Percentiles rank a stretch among this genome's conserved stretches.
These are phyloP conservation scores for Dasyurus viverrinus DNA, from an alignment of 2,113 vertebrate species.

Conservation along the genomic window DNA sequence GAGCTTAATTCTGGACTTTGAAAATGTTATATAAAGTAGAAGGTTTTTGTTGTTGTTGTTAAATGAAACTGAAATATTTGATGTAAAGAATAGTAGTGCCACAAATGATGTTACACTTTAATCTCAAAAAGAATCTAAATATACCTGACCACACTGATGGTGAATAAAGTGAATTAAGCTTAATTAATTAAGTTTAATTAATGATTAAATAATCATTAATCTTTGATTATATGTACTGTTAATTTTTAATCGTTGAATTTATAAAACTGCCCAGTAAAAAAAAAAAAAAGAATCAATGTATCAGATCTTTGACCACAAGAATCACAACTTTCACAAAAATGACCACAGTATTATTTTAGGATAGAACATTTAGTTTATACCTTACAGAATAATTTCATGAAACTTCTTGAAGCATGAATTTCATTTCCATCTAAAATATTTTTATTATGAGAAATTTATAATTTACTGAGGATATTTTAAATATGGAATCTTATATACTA, in stretches of 20 bases:
- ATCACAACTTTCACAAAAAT: neutral
- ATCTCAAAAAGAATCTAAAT: neutral
- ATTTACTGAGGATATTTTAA: conserved; percentile 43
- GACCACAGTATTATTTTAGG: neutral
- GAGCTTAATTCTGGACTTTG: neutral
- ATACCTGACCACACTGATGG: neutral
- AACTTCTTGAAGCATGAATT: conserved; percentile 47
- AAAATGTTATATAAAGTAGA: neutral
- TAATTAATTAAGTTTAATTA: too few species aligned
- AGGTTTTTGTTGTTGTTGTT: neutral
- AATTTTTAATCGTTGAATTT: neutral
- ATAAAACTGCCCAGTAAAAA: neutral
- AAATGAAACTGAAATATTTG: neutral
- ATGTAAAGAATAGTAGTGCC: neutral
- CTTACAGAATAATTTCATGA: conserved; percentile 37
- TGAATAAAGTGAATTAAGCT: neutral
- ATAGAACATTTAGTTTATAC: neutral
- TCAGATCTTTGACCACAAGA: neutral
- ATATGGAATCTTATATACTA: neutral
- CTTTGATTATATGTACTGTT: neutral
- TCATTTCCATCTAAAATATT: conserved; percentile 48
- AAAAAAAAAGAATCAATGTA: neutral
- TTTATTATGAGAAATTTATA: conserved; percentile 62
- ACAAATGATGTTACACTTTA: neutral
- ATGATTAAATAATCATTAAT: too few species aligned